Base-by-base conservation (phyloP, 2,888 invertebrate species). In the Ommatoiulus sabulosus region DNA sequence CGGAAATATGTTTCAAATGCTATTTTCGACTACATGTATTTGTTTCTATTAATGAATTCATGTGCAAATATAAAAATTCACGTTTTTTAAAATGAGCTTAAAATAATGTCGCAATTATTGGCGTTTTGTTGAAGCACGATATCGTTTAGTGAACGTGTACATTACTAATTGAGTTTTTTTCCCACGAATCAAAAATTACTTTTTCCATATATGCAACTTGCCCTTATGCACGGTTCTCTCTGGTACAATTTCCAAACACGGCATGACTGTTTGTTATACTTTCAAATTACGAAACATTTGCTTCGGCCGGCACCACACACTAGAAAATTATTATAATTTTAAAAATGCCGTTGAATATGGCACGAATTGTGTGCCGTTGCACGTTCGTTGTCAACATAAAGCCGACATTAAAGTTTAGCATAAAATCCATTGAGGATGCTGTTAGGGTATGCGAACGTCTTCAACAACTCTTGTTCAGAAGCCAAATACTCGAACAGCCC, bases 341-440 rank as follows among this genome's bases (percentile, higher is more conserved):
- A 43, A 80, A 80, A 80, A 43, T 10, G 35, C 35, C 7, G 8
- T 43, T 35, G 80, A 80, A 12, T 43, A 35, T 80, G 35, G 80
- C 80, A 24, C 35, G 80, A 80, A 80, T 80, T 80, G 80, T 80
- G 80, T 80, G 80, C 80, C 80, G 2, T 80, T 80, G 80, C 80
- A 80, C 80, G 80, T 80, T 35, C 35, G 35, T 35, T 80, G 80
- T 80, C 80, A 35, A 43, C 80, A 35, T 80, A 80, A 80, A 80
- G 80, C 80, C 80, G 80, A 24, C 80, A 80, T 80, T 80, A 80
- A 43, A 80, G 35, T 80, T 80, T 80, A 80, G 80, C 80, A 80
- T 80, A 80, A 80, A 80, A 80, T 80, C 80, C 80, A 80, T 80
- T 80, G 35, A 80, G 80, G 35, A 80, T 80, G 80, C 80, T 80